Percentiles rank a stretch among this genome's conserved stretches.
These are phyloP conservation scores for Nowickia ferox DNA, from an alignment of 2,888 invertebrate species.

Conservation along the genomic window DNA sequence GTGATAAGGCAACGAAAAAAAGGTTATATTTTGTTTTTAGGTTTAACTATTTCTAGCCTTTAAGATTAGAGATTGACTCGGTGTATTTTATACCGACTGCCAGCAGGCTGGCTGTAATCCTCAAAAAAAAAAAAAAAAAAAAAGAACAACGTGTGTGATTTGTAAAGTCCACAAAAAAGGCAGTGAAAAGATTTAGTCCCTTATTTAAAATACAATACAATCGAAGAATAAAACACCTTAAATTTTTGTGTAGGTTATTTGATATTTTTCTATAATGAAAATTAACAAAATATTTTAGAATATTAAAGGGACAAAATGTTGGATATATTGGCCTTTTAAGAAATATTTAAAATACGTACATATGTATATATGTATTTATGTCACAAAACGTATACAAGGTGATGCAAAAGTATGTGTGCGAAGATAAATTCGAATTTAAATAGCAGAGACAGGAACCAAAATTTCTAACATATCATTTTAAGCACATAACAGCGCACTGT, in stretches of 20 bases:
- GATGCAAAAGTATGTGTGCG: too few species aligned
- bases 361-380: too few species aligned
- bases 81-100: slow-evolving; percentile 10
- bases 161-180: neutral
- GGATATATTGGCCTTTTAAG: neutral
- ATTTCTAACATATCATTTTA: too few species aligned
- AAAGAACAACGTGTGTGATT: slow-evolving; percentile 8
- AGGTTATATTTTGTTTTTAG: neutral
- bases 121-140: neutral
- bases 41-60: slow-evolving; percentile 45
- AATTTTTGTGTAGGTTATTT: slow-evolving; percentile 8
- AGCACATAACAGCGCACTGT: too few species aligned
- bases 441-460: too few species aligned
- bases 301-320: neutral
- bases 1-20: slow-evolving; percentile 54
- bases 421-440: too few species aligned
- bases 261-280: slow-evolving; percentile 2
- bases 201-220: slow-evolving; percentile 34
- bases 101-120: neutral
- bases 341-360: neutral
- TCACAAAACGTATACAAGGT: too few species aligned
- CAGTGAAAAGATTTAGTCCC: slow-evolving; percentile 30
- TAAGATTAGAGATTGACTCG: slow-evolving; percentile 45
- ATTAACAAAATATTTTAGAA: neutral
- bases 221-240: slow-evolving; percentile 24